Base-by-base conservation (phyloP, 2,113 vertebrate genomes). In the Apteryx owenii region DNA sequence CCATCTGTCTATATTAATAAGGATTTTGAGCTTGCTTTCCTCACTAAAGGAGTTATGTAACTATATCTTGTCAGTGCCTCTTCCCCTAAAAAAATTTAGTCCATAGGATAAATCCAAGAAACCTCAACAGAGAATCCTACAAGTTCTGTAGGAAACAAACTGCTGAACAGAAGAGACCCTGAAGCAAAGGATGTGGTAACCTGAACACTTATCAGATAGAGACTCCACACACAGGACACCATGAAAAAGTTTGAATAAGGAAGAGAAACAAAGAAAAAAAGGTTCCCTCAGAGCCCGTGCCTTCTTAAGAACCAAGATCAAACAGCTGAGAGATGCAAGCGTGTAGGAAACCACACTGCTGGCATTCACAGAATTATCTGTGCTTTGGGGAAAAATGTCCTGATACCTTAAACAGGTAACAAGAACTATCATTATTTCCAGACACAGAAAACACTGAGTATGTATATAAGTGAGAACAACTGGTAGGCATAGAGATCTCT, bases 151-250 rank as follows among this genome's bases (percentile, higher is more conserved):
- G 46, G 48, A 89, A 81, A 82, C 31, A 81, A 87, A 13, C 16
- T 79, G 28, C 11, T 60, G 28, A 81, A 90, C 4, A 72, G 44
- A 73, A 83, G 85, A 88, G 54, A 46, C 72, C 58, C 26, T 38
- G 29, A 93, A 90, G n/a, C 23, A 92, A 90, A 89, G 60, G 72
- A 89, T 71, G 54, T 53, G 40, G 44, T 88, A 90, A 86, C 13
- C 40, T 64, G 46, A 82, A 75, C 12, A 5, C 18, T 84, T 62
- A 83, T 22, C 31, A 54, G 53, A 82, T 0, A 85, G 56, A 88
- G 81, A 83, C 20, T 71, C 4, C 17, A 53, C 12, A 58, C 6
- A 8, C 1, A 3, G 0, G 0, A 73, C 15, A 66, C 11, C 10
- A 53, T 10, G 8, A 21, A 12, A 73, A 69, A 69, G 33, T 46